A percentile compares a stretch with the other conserved stretches of the same genome.
Conservation (phyloP, 37 sponge, comb jelly and placozoan species). For the Oopsacas minuta region DNA sequence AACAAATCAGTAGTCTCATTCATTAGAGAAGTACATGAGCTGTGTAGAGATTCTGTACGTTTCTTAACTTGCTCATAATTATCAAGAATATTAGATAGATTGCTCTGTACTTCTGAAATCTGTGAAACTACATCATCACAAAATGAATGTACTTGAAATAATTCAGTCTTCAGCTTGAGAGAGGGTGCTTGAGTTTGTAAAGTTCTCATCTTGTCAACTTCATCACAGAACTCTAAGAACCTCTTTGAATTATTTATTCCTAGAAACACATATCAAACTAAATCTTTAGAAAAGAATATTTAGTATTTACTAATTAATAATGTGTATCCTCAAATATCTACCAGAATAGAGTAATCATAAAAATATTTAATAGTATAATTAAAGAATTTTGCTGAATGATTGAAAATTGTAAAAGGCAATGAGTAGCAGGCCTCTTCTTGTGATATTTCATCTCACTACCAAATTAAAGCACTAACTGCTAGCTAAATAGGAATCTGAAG, state of each 20-base stretch:
- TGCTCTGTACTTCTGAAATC: background rate
- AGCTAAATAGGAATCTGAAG: background rate
- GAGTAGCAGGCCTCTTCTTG: too few relatives aligned
- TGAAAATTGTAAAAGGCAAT: too few relatives aligned
- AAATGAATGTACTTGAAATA: background rate
- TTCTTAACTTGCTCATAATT: constrained; percentile 12
- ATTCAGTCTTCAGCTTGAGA: background rate
- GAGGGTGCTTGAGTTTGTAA: background rate
- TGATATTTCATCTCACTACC: too few relatives aligned
- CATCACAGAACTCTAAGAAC: background rate
- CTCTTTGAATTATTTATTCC: background rate
- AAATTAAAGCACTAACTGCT: too few relatives aligned
- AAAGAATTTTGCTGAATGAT: too few relatives aligned
- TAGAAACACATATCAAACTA: too few relatives aligned
- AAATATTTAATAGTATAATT: too few relatives aligned
- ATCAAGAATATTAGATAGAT: background rate
- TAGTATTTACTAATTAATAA: too few relatives aligned
- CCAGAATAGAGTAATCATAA: too few relatives aligned
- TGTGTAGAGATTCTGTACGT: background rate
- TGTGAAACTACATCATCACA: background rate
- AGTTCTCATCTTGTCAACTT: background rate
- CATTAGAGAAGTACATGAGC: constrained; percentile 15
- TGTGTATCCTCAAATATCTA: too few relatives aligned
- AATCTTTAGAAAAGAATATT: too few relatives aligned
- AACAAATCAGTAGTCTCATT: constrained; percentile 42